Evolutionary conservation across 2,888 invertebrate genomes (phyloP).

Genomic region (Netelia inedita): DNA sequence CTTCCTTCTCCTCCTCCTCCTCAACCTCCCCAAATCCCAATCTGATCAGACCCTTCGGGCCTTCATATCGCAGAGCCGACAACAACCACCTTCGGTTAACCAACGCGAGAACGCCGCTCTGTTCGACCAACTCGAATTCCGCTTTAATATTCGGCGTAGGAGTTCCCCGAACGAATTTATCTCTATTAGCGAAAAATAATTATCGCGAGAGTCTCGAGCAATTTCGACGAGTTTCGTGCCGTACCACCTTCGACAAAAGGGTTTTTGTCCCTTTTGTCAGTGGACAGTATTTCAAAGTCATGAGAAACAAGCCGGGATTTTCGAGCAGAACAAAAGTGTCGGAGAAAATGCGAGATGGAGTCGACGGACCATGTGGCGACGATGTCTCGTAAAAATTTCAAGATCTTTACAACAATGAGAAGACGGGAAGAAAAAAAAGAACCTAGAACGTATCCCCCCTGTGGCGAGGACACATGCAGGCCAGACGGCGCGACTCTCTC

Average conservation of each 20-base stretch:
- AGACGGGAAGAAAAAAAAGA: constrained; percentile 5
- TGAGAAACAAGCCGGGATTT: not conserved
- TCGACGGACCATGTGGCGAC: constrained; percentile 22
- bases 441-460: constrained; percentile 5
- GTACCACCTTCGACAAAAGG: not conserved
- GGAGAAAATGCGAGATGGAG: not conserved
- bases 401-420: constrained; percentile 48
- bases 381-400: constrained; percentile 5
- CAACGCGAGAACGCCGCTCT: not conserved
- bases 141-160: constrained; percentile 45
- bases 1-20: constrained; percentile 16
- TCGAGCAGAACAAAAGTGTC: not conserved
- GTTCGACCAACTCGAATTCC: constrained; percentile 46
- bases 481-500: constrained; percentile 52
- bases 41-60: constrained; percentile 23
- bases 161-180: constrained; percentile 64
- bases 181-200: constrained; percentile 60
- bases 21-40: constrained; percentile 18
- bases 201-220: constrained; percentile 15
- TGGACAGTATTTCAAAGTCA: not conserved
- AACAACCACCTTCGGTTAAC: not conserved
- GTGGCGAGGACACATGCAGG: constrained; percentile 41
- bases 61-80: constrained; percentile 2
- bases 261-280: not conserved
- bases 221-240: constrained; percentile 11